phyloP scores from a whole-genome alignment of 2,113 vertebrate species.

The Coregonus clupeaformis region DNA sequence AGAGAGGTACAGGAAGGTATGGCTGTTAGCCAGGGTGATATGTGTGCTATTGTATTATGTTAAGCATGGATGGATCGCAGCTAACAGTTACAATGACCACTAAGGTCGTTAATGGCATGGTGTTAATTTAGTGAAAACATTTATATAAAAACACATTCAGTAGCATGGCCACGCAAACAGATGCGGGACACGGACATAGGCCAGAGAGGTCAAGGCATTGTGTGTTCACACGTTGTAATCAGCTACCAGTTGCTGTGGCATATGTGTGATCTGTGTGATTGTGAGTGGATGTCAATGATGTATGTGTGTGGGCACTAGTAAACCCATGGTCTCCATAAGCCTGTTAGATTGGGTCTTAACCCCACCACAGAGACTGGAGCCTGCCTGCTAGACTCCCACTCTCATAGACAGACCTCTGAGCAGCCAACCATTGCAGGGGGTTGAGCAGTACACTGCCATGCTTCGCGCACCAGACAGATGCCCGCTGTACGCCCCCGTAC shows the following conservation, averaged over 20 bases:
- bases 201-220: not conserved
- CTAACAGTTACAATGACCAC: constrained; percentile 54
- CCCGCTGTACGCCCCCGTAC: constrained; percentile 61
- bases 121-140: constrained; percentile 38
- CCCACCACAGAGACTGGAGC: constrained; percentile 56
- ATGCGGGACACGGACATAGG: not conserved
- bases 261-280: not conserved
- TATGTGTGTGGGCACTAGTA: constrained; percentile 35
- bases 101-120: constrained; percentile 46
- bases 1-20: constrained; percentile 18
- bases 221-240: not conserved
- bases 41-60: constrained; percentile 50
- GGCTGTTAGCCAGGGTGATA: constrained; percentile 42
- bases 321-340: constrained; percentile 56
- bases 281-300: constrained; percentile 15
- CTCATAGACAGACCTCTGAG: not conserved
- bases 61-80: constrained; percentile 43
- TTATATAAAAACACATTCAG: constrained; percentile 36
- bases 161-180: not conserved
- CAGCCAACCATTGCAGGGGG: constrained; percentile 45
- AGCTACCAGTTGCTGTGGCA: not conserved
- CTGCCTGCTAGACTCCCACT: constrained; percentile 45
- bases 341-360: constrained; percentile 66
- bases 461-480: constrained; percentile 69
- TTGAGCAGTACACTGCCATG: constrained; percentile 56